A percentile compares a stretch with the other conserved stretches of the same genome.
Conservation (phyloP, 2,888 invertebrate genomes). For the Halictus ligatus region DNA sequence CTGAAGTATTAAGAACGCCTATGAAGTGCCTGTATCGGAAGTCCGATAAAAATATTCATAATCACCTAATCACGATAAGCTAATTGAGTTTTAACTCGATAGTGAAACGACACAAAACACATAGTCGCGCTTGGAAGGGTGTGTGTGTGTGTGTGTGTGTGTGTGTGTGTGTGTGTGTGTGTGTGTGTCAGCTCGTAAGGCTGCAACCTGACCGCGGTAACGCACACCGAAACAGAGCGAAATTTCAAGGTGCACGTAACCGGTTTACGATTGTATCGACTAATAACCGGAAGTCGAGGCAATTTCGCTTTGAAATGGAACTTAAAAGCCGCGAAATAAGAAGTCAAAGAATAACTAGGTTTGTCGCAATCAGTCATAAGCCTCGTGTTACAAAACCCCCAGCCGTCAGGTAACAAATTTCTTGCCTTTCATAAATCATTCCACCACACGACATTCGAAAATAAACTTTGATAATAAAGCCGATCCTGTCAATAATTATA, state of each 20-base stretch:
- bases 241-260: slow-evolving; percentile 35
- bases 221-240: background rate
- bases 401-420: background rate
- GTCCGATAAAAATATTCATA: background rate
- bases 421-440: background rate
- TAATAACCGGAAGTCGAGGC: slow-evolving; percentile 39
- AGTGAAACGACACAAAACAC: background rate
- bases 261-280: slow-evolving; percentile 36
- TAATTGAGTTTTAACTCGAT: background rate
- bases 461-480: background rate
- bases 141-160: too few species aligned
- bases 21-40: background rate
- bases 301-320: slow-evolving; percentile 26
- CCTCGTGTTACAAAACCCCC: background rate
- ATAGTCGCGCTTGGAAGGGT: background rate
- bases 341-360: background rate
- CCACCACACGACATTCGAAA: background rate
- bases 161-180: too few species aligned
- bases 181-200: too few species aligned
- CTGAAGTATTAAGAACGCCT: background rate
- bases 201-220: background rate
- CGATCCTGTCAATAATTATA: background rate
- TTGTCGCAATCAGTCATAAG: slow-evolving; percentile 16
- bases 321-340: slow-evolving; percentile 24
- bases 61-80: slow-evolving; percentile 15